Evolutionary conservation across 2,888 invertebrate genomes (phyloP).

Genomic region (Mythimna impura): DNA sequence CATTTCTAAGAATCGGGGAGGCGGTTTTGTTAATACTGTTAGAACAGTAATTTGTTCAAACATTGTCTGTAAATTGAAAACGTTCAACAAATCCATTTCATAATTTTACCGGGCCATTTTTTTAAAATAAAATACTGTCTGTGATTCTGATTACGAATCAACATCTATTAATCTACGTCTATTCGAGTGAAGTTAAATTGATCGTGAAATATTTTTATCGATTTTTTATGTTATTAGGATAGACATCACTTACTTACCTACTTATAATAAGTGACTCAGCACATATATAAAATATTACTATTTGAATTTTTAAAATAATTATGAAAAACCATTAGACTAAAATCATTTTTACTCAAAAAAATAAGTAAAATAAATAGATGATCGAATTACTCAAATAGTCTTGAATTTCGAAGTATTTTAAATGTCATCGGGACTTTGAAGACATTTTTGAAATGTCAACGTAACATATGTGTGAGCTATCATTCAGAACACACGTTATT

Average conservation of each 20-base stretch:
- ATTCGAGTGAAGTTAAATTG: not conserved
- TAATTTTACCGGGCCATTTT: not conserved
- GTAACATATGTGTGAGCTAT: not conserved
- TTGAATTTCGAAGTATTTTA: conserved; percentile 13
- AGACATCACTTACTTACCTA: not conserved
- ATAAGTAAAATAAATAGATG: not conserved
- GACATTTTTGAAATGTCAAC: conserved; percentile 27
- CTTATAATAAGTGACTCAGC: too few relatives aligned
- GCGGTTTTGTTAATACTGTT: not conserved
- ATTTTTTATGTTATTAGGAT: not conserved
- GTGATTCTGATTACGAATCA: too few relatives aligned
- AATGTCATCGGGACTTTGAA: conserved; percentile 16
- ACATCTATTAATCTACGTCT: too few relatives aligned
- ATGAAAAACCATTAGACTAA: conserved; percentile 11
- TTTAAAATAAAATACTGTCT: not conserved
- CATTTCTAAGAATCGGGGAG: conserved; percentile 6
- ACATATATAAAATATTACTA: too few relatives aligned
- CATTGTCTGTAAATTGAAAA: not conserved
- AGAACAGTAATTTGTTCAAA: not conserved
- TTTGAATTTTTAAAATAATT: not conserved
- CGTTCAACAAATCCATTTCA: not conserved
- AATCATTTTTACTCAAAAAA: not conserved
- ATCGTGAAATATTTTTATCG: not conserved
- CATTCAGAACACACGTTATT: not conserved
- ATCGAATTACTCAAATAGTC: conserved; percentile 20